Conservation (phyloP, 30 jellyfish, hydroid and myxozoan genomes). For the Mastigias papua region DNA sequence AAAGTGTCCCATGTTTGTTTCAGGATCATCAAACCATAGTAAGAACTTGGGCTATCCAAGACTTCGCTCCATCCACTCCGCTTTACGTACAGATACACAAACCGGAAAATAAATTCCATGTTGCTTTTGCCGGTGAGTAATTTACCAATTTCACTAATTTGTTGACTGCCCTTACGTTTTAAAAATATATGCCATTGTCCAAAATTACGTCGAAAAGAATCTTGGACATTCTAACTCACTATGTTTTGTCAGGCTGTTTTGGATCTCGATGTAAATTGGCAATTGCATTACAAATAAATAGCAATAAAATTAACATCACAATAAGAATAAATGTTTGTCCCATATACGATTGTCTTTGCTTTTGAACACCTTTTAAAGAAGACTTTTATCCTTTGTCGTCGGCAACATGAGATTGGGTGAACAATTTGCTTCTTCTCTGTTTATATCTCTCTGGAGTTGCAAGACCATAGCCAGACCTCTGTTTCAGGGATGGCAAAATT, state of each 20-base stretch:
- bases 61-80: constrained; percentile 84
- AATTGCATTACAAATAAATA: neutral
- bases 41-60: constrained; percentile 83
- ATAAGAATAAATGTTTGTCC: too few species aligned
- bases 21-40: constrained; percentile 79
- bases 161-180: neutral
- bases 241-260: neutral
- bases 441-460: too few species aligned
- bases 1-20: too few species aligned
- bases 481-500: too few species aligned
- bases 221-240: too few species aligned
- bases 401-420: too few species aligned
- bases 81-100: constrained; percentile 75
- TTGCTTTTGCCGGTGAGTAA: constrained; percentile 73
- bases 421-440: too few species aligned
- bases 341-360: too few species aligned
- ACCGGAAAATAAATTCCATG: constrained; percentile 85
- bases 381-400: too few species aligned
- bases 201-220: neutral
- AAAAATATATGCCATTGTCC: neutral
- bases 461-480: too few species aligned
- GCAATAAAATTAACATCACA: neutral
- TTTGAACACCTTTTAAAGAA: too few species aligned
- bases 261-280: neutral
- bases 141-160: neutral